Evolutionary conservation across 2,797 vertebrate genomes (phyloP), one percentile per base, ranked within the genome.

Genomic region (Falco concolor): DNA sequence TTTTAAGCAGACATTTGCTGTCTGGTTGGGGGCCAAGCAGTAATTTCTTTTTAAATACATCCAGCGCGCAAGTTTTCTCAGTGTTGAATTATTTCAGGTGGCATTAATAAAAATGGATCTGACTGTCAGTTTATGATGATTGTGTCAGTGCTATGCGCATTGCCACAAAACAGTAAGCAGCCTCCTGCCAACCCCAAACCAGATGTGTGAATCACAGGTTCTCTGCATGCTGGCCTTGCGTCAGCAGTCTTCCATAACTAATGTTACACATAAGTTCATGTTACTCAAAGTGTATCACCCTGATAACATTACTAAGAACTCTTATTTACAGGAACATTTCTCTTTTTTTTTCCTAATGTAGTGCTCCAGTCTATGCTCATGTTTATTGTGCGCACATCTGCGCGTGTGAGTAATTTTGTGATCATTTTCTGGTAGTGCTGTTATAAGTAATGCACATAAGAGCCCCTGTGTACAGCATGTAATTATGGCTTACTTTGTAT

Each of bases 401-500:
- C 93, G 60, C 63, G 13, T 93, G 91, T 90, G 95, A 93, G 94
- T 93, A 86, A 93, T 87, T 86, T 15, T 92, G 82, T 93, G 75
- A 92, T 93, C 13, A 5, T 90, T 96, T 86, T 89, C 74, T 67
- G 56, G 38, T 88, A 93, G 54, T 79, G 68, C 93, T 93, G 77
- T 95, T 93, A 56, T 24, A 68, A 94, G 52, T 75, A 74, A 94
- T 96, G 78, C 74, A 65, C 45, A 54, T 69, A 57, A 87, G 87
- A 89, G 70, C 34, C 53, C 40, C 63, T 84, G 10, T 94, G 80
- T 96, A 84, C 57, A 85, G 80, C 60, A 40, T 88, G 86, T 93
- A 95, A 79, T 87, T 86, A 75, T 81, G 81, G 89, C 85, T 97
- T 96, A 80, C 91, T 96, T 97, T 94, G 57, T 90, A 83, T 95